Percentiles rank a stretch among this genome's conserved stretches.
Evolutionary conservation across 2,113 vertebrate genomes (phyloP).

Genomic region (Gymnorhina tibicen): DNA sequence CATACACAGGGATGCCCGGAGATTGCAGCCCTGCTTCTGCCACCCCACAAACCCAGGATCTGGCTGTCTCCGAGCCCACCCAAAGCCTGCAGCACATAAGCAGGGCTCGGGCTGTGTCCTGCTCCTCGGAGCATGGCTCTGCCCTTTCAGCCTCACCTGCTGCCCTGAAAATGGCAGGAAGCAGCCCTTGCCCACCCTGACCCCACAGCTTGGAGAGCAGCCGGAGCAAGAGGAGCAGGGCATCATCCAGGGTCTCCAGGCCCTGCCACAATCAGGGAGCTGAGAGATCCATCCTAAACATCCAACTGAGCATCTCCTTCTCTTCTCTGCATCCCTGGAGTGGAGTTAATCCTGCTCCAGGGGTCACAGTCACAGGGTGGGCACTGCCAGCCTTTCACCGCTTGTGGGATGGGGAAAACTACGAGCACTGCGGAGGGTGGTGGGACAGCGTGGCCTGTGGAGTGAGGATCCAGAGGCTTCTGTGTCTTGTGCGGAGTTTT

Average conservation of each 20-base stretch:
- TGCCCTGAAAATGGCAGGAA: accelerated
- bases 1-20: accelerated
- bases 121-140: accelerated
- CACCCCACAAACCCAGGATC: accelerated
- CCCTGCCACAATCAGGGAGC: accelerated
- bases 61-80: accelerated
- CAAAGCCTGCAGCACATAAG: background rate
- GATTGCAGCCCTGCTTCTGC: background rate
- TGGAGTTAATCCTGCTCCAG: accelerated
- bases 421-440: accelerated
- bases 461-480: background rate
- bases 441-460: accelerated
- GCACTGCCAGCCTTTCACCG: background rate
- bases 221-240: no score
- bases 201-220: background rate
- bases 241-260: background rate
- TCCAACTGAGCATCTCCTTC: background rate
- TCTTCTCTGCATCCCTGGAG: background rate
- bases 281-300: background rate
- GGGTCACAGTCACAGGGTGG: background rate
- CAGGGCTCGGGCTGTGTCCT: accelerated
- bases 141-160: background rate
- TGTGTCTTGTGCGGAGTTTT: background rate
- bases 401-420: background rate
- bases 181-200: background rate